Conservation (phyloP, 2,797 vertebrate species). For the Borostomias antarcticus region DNA sequence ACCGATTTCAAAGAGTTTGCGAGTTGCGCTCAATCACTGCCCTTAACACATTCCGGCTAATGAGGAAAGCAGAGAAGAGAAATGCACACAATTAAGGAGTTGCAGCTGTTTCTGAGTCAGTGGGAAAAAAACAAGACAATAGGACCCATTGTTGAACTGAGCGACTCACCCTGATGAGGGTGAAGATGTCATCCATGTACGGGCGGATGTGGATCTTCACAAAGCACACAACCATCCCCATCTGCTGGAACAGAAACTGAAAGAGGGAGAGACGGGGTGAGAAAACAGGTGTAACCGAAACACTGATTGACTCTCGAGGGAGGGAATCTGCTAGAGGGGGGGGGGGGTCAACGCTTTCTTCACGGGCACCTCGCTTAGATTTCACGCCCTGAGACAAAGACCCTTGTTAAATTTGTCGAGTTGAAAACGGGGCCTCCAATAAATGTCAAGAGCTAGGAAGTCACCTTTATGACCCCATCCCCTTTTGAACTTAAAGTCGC, state of each 20-base stretch:
- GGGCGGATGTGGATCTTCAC: constrained; percentile 98
- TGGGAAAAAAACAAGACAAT: constrained; percentile 34
- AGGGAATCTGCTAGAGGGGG: background rate
- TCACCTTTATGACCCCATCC: too few relatives aligned
- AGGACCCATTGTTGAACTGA: background rate
- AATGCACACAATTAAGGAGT: constrained; percentile 51
- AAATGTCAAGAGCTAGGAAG: background rate
- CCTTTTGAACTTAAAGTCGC: background rate
- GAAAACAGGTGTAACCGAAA: constrained; percentile 18
- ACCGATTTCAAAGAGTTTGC: background rate
- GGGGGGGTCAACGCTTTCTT: constrained; percentile 8
- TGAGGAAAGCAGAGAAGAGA: constrained; percentile 34
- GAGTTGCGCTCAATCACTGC: constrained; percentile 37
- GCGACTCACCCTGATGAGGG: constrained; percentile 93
- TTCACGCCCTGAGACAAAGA: constrained; percentile 14
- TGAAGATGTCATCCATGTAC: constrained; percentile 99
- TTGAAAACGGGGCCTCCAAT: constrained; percentile 1
- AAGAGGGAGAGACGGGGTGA: background rate
- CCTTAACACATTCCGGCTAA: constrained; percentile 48
- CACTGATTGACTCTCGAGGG: constrained; percentile 10
- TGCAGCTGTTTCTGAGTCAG: constrained; percentile 57
- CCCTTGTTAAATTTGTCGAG: background rate
- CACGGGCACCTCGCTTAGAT: constrained; percentile 9
- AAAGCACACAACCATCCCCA: constrained; percentile 98
- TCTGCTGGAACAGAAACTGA: constrained; percentile 97